A percentile compares a stretch with the other conserved stretches of the same genome.
These are phyloP conservation scores for Hirtodrosophila trivittata DNA, from an alignment of 2,888 invertebrate species.

Conservation along the genomic window DNA sequence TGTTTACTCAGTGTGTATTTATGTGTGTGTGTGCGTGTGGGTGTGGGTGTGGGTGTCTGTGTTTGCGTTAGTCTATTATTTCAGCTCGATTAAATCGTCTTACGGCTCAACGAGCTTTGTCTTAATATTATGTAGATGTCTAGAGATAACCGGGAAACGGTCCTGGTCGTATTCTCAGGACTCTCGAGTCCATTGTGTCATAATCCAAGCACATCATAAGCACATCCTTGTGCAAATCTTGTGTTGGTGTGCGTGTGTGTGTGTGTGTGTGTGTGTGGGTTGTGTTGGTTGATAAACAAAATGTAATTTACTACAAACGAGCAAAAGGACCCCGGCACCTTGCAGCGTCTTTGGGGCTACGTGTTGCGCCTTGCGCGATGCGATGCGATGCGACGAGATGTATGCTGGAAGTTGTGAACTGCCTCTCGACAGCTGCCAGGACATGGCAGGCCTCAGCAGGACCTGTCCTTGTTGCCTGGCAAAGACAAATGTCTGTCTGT, in stretches of 20 bases:
- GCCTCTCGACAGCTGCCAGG: conserved; percentile 55
- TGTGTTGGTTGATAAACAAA: conserved; percentile 71
- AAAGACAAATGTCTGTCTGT: conserved; percentile 66
- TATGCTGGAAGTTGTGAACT: conserved; percentile 19
- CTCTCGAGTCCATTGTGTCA: conserved; percentile 66
- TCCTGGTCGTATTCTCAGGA: conserved; percentile 15
- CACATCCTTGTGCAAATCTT: conserved; percentile 76
- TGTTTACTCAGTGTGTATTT: not conserved
- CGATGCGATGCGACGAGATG: conserved; percentile 17
- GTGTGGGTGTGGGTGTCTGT: conserved; percentile 24
- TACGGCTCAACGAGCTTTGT: conserved; percentile 78
- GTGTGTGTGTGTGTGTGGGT: conserved; percentile 26
- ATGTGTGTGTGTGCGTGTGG: conserved; percentile 9
- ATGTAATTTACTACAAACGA: conserved; percentile 71
- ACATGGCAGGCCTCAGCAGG: conserved; percentile 26
- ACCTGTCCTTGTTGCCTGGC: conserved; percentile 1
- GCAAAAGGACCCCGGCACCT: conserved; percentile 55
- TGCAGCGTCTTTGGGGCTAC: conserved; percentile 69
- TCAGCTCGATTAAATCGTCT: conserved; percentile 80
- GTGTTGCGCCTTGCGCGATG: conserved; percentile 74
- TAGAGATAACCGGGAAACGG: conserved; percentile 56
- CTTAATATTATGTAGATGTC: conserved; percentile 78
- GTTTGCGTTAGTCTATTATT: conserved; percentile 73
- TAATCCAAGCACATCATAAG: conserved; percentile 74
- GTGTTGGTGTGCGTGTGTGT: conserved; percentile 21